Evolutionary conservation across 2,113 vertebrate species (phyloP).

Genomic region (Lepisosteus osseus): DNA sequence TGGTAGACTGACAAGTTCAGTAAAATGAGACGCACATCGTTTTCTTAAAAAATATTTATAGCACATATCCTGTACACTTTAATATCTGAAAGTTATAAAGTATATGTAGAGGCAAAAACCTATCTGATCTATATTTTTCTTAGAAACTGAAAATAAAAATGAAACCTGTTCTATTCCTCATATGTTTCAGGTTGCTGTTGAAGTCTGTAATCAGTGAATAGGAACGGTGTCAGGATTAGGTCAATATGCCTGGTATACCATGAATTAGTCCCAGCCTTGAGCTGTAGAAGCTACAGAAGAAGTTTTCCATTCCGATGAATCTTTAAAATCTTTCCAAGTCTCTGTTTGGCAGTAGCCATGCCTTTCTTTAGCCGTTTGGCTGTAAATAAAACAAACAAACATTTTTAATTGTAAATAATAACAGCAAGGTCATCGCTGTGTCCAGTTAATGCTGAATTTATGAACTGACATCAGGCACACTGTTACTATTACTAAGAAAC

Average conservation of each 20-base stretch:
- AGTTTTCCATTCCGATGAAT: slow-evolving; percentile 97
- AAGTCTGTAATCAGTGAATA: slow-evolving; percentile 52
- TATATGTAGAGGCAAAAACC: slow-evolving; percentile 75
- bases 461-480: no score
- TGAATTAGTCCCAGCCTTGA: slow-evolving; percentile 58
- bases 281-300: slow-evolving; percentile 79
- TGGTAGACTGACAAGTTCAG: slow-evolving; percentile 72
- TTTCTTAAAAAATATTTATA: slow-evolving; percentile 93
- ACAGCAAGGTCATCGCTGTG: no score
- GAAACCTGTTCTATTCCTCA: slow-evolving; percentile 55
- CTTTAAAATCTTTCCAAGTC: slow-evolving; percentile 99
- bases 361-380: slow-evolving; percentile 98
- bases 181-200: slow-evolving; percentile 53
- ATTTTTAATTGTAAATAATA: background rate
- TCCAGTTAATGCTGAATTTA: no score
- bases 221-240: slow-evolving; percentile 53
- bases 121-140: slow-evolving; percentile 67
- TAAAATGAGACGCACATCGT: slow-evolving; percentile 68
- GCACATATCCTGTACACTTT: slow-evolving; percentile 81
- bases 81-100: slow-evolving; percentile 91
- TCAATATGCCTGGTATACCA: slow-evolving; percentile 57
- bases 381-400: slow-evolving; percentile 46
- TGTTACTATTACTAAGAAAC: no score
- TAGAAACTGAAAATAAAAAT: slow-evolving; percentile 63
- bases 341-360: slow-evolving; percentile 98